These are phyloP conservation scores for Epinotia demarniana DNA, from an alignment of 2,888 invertebrate genomes.

Conservation along the genomic window DNA sequence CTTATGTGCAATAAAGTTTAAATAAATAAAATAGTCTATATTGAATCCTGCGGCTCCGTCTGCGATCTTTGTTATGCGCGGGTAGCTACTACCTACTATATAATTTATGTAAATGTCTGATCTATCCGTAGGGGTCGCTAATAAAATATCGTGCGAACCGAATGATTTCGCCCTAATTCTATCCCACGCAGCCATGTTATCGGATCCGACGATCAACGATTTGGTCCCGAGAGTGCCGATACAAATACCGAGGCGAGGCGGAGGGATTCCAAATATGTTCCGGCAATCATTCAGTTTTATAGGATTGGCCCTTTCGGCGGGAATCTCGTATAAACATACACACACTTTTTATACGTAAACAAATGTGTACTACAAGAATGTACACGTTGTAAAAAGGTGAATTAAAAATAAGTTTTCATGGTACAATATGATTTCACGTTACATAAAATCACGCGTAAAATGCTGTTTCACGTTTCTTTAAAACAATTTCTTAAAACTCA, in stretches of 20 bases:
- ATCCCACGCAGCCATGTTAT: conserved; percentile 32
- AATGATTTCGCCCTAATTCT: conserved; percentile 5
- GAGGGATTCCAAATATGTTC: conserved; percentile 24
- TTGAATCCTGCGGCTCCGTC: too few relatives aligned
- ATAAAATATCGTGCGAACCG: background rate
- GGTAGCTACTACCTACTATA: too few relatives aligned
- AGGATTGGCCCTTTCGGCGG: background rate
- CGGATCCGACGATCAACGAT: conserved; percentile 1
- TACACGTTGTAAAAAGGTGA: too few relatives aligned
- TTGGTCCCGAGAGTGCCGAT: conserved; percentile 4
- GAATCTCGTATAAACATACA: background rate
- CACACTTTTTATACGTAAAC: too few relatives aligned
- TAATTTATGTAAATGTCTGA: background rate
- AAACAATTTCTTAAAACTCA: conserved; percentile 29
- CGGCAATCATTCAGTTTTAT: conserved; percentile 18
- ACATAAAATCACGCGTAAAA: background rate
- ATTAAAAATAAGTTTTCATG: too few relatives aligned
- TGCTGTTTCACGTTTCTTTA: background rate
- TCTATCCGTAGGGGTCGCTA: background rate
- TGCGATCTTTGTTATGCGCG: too few relatives aligned
- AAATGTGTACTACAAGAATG: too few relatives aligned
- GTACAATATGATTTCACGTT: too few relatives aligned
- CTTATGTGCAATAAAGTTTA: too few relatives aligned
- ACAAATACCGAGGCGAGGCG: conserved; percentile 14
- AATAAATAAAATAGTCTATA: too few relatives aligned